Evolutionary conservation across 2,797 vertebrate genomes (phyloP).

Genomic region (Graptemys geographica): DNA sequence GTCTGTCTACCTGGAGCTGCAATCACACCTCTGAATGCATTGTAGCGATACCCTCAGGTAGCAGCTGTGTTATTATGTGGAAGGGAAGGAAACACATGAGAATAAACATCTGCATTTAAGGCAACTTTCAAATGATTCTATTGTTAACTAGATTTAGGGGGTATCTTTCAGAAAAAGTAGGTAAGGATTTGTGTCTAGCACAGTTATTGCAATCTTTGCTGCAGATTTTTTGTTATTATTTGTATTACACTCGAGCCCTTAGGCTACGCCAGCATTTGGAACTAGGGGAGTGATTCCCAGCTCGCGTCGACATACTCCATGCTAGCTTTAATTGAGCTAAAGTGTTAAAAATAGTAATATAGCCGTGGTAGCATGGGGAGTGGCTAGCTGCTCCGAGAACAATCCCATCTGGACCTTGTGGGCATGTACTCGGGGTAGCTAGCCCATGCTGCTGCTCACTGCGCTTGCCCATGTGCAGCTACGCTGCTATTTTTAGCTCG

Average conservation of each 20-base stretch:
- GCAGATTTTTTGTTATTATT: background rate
- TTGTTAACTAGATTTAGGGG: background rate
- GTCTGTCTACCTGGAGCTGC: background rate
- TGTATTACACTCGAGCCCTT: too few relatives aligned
- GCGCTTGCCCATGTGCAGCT: background rate
- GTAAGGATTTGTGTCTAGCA: background rate
- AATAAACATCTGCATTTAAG: background rate
- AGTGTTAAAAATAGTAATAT: background rate
- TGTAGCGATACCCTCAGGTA: background rate
- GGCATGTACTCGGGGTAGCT: background rate
- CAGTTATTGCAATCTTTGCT: background rate
- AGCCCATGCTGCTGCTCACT: background rate
- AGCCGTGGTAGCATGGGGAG: background rate
- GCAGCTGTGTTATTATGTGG: background rate
- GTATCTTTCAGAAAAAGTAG: background rate
- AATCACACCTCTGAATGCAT: background rate
- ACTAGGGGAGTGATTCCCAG: background rate
- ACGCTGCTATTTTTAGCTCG: background rate
- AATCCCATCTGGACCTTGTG: background rate
- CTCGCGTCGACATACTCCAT: background rate
- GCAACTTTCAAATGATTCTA: background rate
- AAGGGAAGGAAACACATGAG: background rate
- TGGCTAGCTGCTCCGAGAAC: background rate
- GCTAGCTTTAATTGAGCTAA: background rate
- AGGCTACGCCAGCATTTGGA: background rate